phyloP scores from a whole-genome alignment of 2,113 vertebrate genomes.

The Lates calcarifer region DNA sequence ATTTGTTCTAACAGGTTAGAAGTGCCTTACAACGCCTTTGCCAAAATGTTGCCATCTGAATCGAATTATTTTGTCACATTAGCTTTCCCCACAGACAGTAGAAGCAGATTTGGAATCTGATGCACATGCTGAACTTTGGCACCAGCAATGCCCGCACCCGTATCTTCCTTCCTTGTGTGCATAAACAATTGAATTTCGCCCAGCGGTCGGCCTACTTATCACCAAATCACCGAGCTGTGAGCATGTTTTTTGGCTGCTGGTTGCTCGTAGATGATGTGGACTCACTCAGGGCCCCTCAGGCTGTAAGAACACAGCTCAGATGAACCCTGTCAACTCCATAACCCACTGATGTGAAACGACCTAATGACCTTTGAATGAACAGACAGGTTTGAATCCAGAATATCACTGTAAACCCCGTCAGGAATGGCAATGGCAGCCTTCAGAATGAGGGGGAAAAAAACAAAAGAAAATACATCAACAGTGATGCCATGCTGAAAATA shows the following conservation, averaged over 20 bases:
- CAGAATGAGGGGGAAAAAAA: not conserved
- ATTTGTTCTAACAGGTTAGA: slow-evolving; percentile 15
- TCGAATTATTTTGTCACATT: slow-evolving; percentile 41
- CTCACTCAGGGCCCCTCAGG: slow-evolving; percentile 58
- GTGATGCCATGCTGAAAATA: slow-evolving; percentile 18
- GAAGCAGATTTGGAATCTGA: slow-evolving; percentile 38
- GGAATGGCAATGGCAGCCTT: slow-evolving; percentile 48
- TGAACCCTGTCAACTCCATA: slow-evolving; percentile 82
- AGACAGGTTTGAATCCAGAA: slow-evolving; percentile 63
- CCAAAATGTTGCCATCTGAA: slow-evolving; percentile 2
- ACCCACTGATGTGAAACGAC: slow-evolving; percentile 77
- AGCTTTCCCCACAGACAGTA: slow-evolving; percentile 21
- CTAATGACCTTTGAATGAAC: slow-evolving; percentile 79
- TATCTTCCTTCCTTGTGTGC: slow-evolving; percentile 33
- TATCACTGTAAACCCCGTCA: slow-evolving; percentile 42
- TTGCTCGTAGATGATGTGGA: slow-evolving; percentile 55
- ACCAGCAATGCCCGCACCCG: slow-evolving; percentile 24
- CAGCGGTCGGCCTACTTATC: slow-evolving; percentile 63
- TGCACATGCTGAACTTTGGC: slow-evolving; percentile 40
- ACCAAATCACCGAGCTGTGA: slow-evolving; percentile 53
- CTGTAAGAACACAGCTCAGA: slow-evolving; percentile 69
- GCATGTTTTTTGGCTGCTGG: slow-evolving; percentile 65
- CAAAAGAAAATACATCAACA: slow-evolving; percentile 6
- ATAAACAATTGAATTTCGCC: slow-evolving; percentile 72
- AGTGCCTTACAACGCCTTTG: not conserved